These are phyloP conservation scores for Oryzias curvinotus DNA, from an alignment of 2,113 vertebrate genomes.

Conservation along the genomic window DNA sequence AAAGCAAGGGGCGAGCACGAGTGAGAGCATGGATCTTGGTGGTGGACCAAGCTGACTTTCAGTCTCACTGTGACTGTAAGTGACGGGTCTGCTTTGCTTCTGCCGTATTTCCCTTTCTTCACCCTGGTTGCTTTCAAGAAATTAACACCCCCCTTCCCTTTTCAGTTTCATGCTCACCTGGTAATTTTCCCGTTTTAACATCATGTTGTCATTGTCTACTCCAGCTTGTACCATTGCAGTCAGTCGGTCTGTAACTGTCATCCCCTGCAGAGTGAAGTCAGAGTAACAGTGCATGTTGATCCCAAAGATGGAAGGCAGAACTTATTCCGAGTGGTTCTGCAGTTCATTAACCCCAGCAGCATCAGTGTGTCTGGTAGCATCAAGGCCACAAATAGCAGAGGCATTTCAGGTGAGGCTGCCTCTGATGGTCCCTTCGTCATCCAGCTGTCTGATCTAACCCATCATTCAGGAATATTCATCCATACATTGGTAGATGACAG, in stretches of 20 bases:
- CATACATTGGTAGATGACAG: not conserved
- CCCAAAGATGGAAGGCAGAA: constrained; percentile 75
- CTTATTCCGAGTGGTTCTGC: constrained; percentile 84
- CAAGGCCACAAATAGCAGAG: constrained; percentile 73
- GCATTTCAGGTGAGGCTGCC: constrained; percentile 80
- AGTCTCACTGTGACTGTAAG: constrained; percentile 85
- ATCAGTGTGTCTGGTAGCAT: constrained; percentile 77
- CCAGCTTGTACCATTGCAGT: constrained; percentile 23
- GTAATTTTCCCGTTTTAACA: constrained; percentile 20
- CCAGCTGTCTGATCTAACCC: constrained; percentile 24
- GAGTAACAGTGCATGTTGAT: constrained; percentile 85
- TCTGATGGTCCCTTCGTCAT: constrained; percentile 8
- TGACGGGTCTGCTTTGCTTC: constrained; percentile 59
- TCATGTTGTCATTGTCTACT: constrained; percentile 9
- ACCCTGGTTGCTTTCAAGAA: constrained; percentile 25
- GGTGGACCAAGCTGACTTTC: constrained; percentile 80
- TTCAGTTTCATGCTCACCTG: constrained; percentile 24
- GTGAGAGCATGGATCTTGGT: constrained; percentile 78
- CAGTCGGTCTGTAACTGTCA: constrained; percentile 49
- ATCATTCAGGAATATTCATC: constrained; percentile 1
- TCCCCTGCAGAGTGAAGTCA: constrained; percentile 89
- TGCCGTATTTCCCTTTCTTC: constrained; percentile 16
- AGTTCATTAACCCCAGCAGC: constrained; percentile 83
- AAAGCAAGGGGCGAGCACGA: constrained; percentile 68
- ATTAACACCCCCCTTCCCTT: constrained; percentile 30